Evolutionary conservation across 64 coral and sea anemone genomes (phyloP).

Genomic region (Pocillopora verrucosa): DNA sequence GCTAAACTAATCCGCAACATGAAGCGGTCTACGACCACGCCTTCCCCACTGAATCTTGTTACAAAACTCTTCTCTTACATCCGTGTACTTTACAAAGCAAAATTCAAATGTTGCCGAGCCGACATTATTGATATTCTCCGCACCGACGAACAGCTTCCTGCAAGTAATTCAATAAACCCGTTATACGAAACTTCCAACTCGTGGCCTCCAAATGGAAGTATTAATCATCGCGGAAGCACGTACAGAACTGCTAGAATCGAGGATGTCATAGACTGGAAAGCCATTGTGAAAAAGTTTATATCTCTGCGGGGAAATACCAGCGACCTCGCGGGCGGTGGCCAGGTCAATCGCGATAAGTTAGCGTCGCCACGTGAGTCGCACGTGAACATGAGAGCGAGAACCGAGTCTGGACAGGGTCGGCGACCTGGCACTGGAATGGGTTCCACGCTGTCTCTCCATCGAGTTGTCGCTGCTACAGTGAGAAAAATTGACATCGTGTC

Average conservation of each 20-base stretch:
- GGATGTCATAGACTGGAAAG: constrained; percentile 63
- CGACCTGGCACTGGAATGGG: constrained; percentile 48
- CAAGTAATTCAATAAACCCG: constrained; percentile 31
- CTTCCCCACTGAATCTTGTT: constrained; percentile 84
- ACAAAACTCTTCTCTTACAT: constrained; percentile 87
- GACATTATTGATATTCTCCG: constrained; percentile 91
- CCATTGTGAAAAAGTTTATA: constrained; percentile 51
- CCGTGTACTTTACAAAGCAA: constrained; percentile 60
- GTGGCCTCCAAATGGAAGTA: constrained; percentile 36
- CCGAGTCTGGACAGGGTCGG: constrained; percentile 17
- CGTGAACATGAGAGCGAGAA: constrained; percentile 9
- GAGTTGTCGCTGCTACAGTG: constrained; percentile 58
- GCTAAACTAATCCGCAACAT: constrained; percentile 98
- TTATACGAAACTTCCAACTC: constrained; percentile 29
- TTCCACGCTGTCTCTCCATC: constrained; percentile 61
- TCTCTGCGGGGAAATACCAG: neutral
- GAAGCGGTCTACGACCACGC: constrained; percentile 94
- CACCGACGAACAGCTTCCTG: constrained; percentile 69
- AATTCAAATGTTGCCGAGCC: constrained; percentile 82
- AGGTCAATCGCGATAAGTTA: neutral
- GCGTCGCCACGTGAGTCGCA: neutral
- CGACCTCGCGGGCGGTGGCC: neutral
- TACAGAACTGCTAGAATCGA: constrained; percentile 40
- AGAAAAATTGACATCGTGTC: constrained; percentile 56
- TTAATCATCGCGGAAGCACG: constrained; percentile 9